phyloP scores from a whole-genome alignment of 2,797 vertebrate species.

The Antrozous pallidus region DNA sequence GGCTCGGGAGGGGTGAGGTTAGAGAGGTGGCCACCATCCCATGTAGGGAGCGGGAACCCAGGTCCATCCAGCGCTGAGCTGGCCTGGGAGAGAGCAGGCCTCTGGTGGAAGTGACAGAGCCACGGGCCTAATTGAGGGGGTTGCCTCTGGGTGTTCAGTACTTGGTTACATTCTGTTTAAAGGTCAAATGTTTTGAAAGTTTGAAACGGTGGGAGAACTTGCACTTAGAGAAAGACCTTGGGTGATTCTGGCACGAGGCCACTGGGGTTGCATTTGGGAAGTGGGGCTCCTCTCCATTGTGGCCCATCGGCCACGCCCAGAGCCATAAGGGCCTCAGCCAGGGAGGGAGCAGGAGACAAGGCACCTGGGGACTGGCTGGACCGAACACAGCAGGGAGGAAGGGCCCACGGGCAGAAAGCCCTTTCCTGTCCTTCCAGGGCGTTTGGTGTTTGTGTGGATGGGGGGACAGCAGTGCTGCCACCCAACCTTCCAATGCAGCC shows the following conservation, averaged over 20 bases:
- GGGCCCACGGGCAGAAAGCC: rapidly evolving
- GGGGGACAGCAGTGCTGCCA: background rate
- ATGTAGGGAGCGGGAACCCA: rapidly evolving
- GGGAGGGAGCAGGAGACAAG: too few species aligned
- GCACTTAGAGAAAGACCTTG: background rate
- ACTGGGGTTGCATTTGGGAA: background rate
- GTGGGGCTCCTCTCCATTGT: background rate
- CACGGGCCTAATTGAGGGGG: rapidly evolving
- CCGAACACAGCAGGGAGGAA: background rate
- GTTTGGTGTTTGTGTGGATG: too few species aligned
- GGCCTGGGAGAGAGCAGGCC: background rate
- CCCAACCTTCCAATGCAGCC: background rate
- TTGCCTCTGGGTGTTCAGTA: background rate
- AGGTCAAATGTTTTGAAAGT: background rate
- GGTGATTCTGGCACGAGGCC: background rate
- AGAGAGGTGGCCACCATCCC: rapidly evolving
- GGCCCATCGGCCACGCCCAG: background rate
- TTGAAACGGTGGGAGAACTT: background rate
- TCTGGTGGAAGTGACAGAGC: background rate
- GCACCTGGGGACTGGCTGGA: background rate
- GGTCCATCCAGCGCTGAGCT: background rate
- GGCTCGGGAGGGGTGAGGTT: rapidly evolving
- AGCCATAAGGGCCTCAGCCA: rapidly evolving
- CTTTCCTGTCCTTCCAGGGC: background rate
- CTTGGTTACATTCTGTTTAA: background rate